Percentiles rank a stretch among this genome's conserved stretches.
These are phyloP conservation scores for Puntigrus tetrazona DNA, from an alignment of 2,113 vertebrate species.

Conservation along the genomic window DNA sequence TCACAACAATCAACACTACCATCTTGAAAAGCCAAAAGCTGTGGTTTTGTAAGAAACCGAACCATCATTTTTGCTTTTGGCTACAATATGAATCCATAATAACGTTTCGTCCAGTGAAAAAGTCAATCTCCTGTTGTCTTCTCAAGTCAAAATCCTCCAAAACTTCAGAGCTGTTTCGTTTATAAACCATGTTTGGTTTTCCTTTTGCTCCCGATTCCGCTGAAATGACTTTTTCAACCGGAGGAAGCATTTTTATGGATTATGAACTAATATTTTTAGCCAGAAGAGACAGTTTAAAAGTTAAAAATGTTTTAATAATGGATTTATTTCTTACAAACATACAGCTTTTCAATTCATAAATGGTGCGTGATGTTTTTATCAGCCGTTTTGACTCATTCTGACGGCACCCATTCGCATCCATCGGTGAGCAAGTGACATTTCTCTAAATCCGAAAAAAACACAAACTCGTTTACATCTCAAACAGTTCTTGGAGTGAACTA, in stretches of 20 bases:
- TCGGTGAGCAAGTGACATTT: neutral
- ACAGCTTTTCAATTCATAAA: neutral
- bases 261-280: neutral
- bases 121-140: no score
- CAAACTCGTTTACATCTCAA: neutral
- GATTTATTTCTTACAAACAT: neutral
- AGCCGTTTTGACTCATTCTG: neutral
- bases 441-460: neutral
- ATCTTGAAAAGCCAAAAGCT: neutral
- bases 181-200: neutral
- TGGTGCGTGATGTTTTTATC: neutral
- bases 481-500: neutral
- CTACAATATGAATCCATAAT: neutral
- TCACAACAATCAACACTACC: neutral
- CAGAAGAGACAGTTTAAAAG: neutral
- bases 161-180: no score
- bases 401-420: neutral
- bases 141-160: neutral
- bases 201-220: neutral
- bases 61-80: neutral
- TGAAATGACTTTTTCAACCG: neutral
- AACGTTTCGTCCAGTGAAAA: neutral
- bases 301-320: neutral
- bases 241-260: neutral
- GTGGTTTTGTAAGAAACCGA: neutral